Evolutionary conservation across 2,113 vertebrate species (phyloP).

Genomic region (Patagioenas fasciata): DNA sequence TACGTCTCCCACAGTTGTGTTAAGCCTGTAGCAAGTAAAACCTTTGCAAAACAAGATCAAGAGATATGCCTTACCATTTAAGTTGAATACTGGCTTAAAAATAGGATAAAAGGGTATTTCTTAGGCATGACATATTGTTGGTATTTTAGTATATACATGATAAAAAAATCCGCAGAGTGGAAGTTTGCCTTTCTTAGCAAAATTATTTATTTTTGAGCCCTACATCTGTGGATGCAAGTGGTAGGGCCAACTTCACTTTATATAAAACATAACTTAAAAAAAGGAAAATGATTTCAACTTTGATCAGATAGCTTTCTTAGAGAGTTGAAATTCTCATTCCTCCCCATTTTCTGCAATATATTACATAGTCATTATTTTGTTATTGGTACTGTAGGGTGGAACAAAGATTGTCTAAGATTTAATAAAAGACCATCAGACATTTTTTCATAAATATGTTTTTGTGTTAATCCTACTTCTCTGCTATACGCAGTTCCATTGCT

Average conservation of each 20-base stretch:
- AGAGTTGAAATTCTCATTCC: background rate
- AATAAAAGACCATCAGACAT: background rate
- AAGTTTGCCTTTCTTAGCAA: background rate
- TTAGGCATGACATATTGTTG: slow-evolving; percentile 56
- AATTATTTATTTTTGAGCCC: slow-evolving; percentile 1
- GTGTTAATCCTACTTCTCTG: background rate
- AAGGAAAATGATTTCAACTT: background rate
- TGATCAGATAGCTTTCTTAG: background rate
- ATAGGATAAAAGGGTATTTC: slow-evolving; percentile 67
- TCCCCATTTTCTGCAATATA: background rate
- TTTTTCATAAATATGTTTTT: background rate
- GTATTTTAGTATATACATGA: slow-evolving; percentile 64
- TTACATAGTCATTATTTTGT: background rate
- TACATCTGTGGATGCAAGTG: background rate
- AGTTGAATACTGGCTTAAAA: slow-evolving; percentile 66
- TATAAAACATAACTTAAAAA: background rate
- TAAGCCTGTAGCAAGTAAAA: slow-evolving; percentile 74
- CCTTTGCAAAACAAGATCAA: slow-evolving; percentile 77
- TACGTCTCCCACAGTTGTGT: slow-evolving; percentile 63
- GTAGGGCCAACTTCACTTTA: background rate
- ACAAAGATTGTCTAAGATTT: background rate
- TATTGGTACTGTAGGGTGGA: background rate
- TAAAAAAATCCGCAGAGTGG: slow-evolving; percentile 57
- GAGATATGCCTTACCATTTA: slow-evolving; percentile 74
- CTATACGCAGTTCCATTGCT: background rate